Base-by-base conservation (phyloP, 2,888 invertebrate genomes). In the Quadriops clusia region DNA sequence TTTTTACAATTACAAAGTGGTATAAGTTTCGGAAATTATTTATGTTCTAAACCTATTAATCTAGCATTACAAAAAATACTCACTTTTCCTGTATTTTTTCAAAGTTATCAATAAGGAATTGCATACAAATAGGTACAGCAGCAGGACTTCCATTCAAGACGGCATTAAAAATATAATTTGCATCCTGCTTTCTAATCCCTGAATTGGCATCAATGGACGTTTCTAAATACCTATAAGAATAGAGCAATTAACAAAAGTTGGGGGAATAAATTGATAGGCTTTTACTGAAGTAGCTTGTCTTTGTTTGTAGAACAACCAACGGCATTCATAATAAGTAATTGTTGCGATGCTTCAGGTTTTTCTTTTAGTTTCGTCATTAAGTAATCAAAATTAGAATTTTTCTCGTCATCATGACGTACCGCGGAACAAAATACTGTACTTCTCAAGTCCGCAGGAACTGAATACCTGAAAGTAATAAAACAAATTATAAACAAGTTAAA, bases 321-420 rank as follows among this genome's bases (percentile, higher is more conserved):
- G 2, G 73, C 68, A 28, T 55, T 58, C 12, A 86, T 64, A 1
- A 87, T 63, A 5, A 69, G 54, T 3, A 70, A 67, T 52, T 78
- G 72, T 55, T 86, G 85, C 1, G 76, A 70, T 21, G 78, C 76
- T n/a, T n/a, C n/a, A n/a, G n/a, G n/a, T n/a, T n/a, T n/a, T n/a
- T n/a, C n/a, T n/a, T n/a, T n/a, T 1, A 78, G 68, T 17, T 71
- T 68, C 28, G 72, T 67, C 0, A 42, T 50, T 28, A 56, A 47
- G 56, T 74, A 68, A 80, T 12, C 82, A 57, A n/a, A n/a, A n/a
- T n/a, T n/a, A n/a, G n/a, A n/a, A n/a, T n/a, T n/a, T n/a, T 0
- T 51, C 51, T 4, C 10, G 13, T 42, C 32, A 0, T 80, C 82
- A 16, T 70, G 53, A n/a, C 73, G 68, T 6, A 89, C 63, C 2